Percentiles rank a stretch among this genome's conserved stretches.
phyloP scores from a whole-genome alignment of 2,797 vertebrate species.

The Mormyrops attenuatus region DNA sequence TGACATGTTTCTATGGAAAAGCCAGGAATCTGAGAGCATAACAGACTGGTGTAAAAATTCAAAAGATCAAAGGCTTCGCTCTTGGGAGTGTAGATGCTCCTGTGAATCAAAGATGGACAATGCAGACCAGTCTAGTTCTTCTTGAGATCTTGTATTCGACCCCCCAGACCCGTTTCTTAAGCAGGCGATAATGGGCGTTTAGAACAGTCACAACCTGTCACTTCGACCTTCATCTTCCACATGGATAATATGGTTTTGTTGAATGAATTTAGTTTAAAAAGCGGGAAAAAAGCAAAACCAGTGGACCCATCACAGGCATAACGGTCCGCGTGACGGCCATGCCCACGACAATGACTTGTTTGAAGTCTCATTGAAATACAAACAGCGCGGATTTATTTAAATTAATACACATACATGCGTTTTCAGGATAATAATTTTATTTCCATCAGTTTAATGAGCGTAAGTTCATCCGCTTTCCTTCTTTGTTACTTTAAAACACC shows the following conservation, averaged over 20 bases:
- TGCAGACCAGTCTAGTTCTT: conserved; percentile 79
- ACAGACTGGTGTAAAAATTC: conserved; percentile 78
- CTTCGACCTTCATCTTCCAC: conserved; percentile 34
- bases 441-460: background rate
- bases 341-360: background rate
- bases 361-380: conserved; percentile 13
- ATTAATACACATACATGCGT: background rate
- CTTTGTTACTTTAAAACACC: background rate
- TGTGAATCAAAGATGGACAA: conserved; percentile 86
- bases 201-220: conserved; percentile 50
- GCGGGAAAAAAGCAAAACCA: background rate
- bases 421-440: background rate
- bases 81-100: conserved; percentile 69
- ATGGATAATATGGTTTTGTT: conserved; percentile 5
- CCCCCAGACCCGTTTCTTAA: conserved; percentile 61
- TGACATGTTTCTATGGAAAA: conserved; percentile 99
- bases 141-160: conserved; percentile 65
- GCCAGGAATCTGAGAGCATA: conserved; percentile 89
- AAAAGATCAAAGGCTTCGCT: conserved; percentile 87
- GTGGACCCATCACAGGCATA: background rate
- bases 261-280: background rate
- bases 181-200: conserved; percentile 59
- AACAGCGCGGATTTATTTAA: background rate
- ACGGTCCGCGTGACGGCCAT: background rate
- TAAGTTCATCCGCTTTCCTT: background rate